Evolutionary conservation across 2,888 invertebrate genomes (phyloP).

Genomic region (Merodon equestris): DNA sequence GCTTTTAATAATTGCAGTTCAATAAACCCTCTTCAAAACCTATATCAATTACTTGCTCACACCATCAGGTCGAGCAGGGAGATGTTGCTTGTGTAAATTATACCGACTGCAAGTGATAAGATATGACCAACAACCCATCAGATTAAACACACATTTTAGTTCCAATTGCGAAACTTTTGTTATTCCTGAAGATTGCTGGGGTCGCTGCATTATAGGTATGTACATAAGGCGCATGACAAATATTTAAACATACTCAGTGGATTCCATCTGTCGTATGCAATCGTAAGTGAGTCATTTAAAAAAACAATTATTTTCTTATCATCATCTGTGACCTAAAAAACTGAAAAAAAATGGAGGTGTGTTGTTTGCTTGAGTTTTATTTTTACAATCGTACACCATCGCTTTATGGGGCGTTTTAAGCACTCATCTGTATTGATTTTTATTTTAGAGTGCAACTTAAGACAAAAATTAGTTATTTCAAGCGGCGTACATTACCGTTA

Average conservation of each 20-base stretch:
- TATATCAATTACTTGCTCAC: neutral
- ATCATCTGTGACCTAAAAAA: slow-evolving; percentile 47
- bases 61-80: slow-evolving; percentile 17
- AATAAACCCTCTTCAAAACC: slow-evolving; percentile 15
- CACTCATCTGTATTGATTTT: slow-evolving; percentile 3
- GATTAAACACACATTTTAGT: slow-evolving; percentile 8
- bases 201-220: slow-evolving; percentile 28
- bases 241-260: slow-evolving; percentile 19
- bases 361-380: slow-evolving; percentile 24
- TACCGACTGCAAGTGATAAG: slow-evolving; percentile 34
- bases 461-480: too few relatives aligned
- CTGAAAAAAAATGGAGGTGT: slow-evolving; percentile 23
- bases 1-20: too few relatives aligned
- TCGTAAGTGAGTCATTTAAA: slow-evolving; percentile 33
- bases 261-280: slow-evolving; percentile 1
- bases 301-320: slow-evolving; percentile 28
- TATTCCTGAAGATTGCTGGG: slow-evolving; percentile 1
- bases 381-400: slow-evolving; percentile 11
- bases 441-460: slow-evolving; percentile 6
- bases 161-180: slow-evolving; percentile 36
- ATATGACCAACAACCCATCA: slow-evolving; percentile 24
- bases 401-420: slow-evolving; percentile 12
- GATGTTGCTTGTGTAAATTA: too few relatives aligned
- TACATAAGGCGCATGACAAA: slow-evolving; percentile 11
- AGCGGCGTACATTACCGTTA: slow-evolving; percentile 27